Percentiles rank a stretch among this genome's conserved stretches.
Conservation (phyloP, 53 echinoderm and acorn worm genomes). For the Astropecten irregularis region DNA sequence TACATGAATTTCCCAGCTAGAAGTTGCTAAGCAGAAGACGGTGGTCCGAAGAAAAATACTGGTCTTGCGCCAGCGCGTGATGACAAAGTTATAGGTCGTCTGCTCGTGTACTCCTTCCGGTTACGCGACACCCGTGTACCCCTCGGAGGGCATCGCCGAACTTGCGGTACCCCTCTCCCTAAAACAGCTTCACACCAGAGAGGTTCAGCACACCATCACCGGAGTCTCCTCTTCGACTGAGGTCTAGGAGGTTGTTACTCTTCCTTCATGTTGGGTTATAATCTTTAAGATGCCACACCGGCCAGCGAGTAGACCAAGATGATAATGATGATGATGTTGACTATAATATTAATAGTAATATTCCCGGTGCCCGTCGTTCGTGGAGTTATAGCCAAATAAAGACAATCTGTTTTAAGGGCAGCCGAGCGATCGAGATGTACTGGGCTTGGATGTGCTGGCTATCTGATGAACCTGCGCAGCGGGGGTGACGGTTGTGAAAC, state of each 20-base stretch:
- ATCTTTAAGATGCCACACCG: no score
- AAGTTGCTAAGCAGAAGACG: no score
- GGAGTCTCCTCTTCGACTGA: not conserved
- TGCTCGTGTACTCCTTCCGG: no score
- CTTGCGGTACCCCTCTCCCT: not conserved
- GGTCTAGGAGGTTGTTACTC: not conserved
- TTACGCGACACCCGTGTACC: not conserved
- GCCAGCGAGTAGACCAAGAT: no score
- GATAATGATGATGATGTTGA: constrained; percentile 20
- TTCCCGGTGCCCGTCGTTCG: not conserved
- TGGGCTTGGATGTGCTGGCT: no score
- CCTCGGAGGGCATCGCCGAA: not conserved
- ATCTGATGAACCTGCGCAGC: constrained; percentile 26
- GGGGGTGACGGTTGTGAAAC: not conserved
- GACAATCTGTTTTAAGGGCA: constrained; percentile 45
- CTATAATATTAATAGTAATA: constrained; percentile 39
- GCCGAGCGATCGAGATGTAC: not conserved
- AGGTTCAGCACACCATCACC: not conserved
- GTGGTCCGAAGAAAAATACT: no score
- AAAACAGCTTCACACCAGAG: not conserved
- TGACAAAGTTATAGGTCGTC: no score
- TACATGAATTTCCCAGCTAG: no score
- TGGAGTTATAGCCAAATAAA: constrained; percentile 50
- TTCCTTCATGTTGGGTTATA: not conserved
- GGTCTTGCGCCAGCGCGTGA: no score